Percentiles rank a stretch among this genome's conserved stretches.
Conservation (phyloP, 2,113 vertebrate species). For the Scortum barcoo region DNA sequence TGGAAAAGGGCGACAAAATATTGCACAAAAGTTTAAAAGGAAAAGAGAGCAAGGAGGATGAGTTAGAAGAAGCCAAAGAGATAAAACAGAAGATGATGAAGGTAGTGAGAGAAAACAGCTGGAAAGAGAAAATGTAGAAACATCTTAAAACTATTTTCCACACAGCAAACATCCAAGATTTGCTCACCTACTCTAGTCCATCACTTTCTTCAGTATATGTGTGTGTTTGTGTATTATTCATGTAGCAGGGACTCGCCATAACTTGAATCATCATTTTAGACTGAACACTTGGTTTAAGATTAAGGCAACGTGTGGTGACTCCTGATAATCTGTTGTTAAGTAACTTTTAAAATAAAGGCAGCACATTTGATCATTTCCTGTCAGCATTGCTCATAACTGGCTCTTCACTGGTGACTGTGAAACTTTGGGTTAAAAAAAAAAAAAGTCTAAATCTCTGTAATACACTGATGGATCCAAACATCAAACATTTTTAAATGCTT, state of each 20-base stretch:
- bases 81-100: neutral
- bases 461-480: too few relatives aligned
- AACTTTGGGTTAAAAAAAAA: neutral
- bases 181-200: neutral
- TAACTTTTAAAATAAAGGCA: too few relatives aligned
- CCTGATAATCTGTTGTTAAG: neutral
- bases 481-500: too few relatives aligned
- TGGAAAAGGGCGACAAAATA: neutral
- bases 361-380: too few relatives aligned
- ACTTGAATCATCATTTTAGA: too few relatives aligned
- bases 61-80: neutral
- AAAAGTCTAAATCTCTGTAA: neutral
- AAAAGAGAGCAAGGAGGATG: neutral
- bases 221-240: neutral
- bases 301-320: too few relatives aligned
- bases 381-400: neutral
- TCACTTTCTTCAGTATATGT: neutral
- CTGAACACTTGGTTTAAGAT: too few relatives aligned
- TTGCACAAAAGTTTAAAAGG: neutral
- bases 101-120: neutral
- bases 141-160: slow-evolving; percentile 13
- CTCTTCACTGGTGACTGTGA: neutral
- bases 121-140: too few relatives aligned
- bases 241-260: too few relatives aligned
- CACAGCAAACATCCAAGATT: neutral